These are phyloP conservation scores for Gerris lacustris DNA, from an alignment of 2,888 invertebrate genomes.

Conservation along the genomic window DNA sequence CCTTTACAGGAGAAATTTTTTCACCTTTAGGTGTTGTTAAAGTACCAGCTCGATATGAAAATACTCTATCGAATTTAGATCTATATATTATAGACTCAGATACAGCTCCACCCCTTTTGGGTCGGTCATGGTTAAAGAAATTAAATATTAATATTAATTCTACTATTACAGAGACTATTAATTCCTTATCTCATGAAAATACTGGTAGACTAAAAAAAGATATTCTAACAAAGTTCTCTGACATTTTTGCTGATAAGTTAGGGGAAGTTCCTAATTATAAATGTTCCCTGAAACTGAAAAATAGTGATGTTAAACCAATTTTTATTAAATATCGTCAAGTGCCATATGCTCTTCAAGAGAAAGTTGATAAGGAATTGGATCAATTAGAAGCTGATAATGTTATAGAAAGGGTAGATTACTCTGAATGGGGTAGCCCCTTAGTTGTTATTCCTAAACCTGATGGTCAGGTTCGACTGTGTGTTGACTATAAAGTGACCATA, in stretches of 20 bases:
- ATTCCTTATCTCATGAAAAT: background rate
- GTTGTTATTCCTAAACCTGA: conserved; percentile 6
- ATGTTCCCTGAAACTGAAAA: conserved; percentile 17
- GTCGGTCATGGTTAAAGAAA: background rate
- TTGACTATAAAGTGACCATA: conserved; percentile 28
- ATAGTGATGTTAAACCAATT: conserved; percentile 17
- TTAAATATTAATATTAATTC: background rate
- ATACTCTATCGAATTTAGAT: no score
- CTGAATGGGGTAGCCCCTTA: conserved; percentile 18
- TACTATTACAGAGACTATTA: background rate
- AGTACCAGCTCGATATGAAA: background rate
- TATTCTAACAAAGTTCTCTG: background rate
- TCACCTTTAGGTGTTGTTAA: background rate
- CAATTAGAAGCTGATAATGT: conserved; percentile 15
- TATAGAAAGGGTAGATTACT: conserved; percentile 7
- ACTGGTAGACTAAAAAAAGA: background rate
- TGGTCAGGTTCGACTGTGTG: conserved; percentile 17
- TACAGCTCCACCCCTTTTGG: background rate
- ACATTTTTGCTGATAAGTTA: background rate
- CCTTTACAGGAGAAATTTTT: background rate
- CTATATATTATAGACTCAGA: background rate
- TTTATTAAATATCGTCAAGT: background rate
- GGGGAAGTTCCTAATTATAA: conserved; percentile 8
- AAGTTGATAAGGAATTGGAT: conserved; percentile 15
- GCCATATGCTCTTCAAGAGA: conserved; percentile 11